These are phyloP conservation scores for Telenomus remus DNA, from an alignment of 1,140 invertebrate species.

Conservation along the genomic window DNA sequence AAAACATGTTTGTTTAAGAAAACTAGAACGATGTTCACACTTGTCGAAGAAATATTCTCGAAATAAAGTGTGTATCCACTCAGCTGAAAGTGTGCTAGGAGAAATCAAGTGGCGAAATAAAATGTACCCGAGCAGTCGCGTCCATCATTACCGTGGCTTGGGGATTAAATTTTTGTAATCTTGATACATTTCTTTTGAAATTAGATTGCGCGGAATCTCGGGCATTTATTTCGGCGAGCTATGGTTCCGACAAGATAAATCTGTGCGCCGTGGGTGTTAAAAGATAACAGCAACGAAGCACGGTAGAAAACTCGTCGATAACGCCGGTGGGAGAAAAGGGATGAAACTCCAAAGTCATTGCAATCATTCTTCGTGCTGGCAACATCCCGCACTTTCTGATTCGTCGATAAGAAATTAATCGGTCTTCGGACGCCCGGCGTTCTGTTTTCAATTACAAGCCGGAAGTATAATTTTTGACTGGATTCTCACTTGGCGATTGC, in stretches of 20 bases:
- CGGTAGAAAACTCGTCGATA: constrained; percentile 41
- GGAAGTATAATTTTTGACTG: constrained; percentile 18
- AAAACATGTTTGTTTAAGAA: too few species aligned
- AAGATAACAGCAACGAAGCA: constrained; percentile 43
- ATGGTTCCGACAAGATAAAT: constrained; percentile 52
- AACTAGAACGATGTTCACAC: background rate
- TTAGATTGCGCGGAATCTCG: constrained; percentile 48
- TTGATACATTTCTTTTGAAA: constrained; percentile 54
- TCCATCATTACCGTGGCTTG: constrained; percentile 27
- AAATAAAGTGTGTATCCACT: too few species aligned
- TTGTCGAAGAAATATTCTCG: background rate
- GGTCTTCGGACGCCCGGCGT: constrained; percentile 10
- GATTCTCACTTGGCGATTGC: constrained; percentile 3
- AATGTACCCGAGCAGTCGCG: constrained; percentile 25
- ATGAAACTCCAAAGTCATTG: constrained; percentile 56
- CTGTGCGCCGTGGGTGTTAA: constrained; percentile 50
- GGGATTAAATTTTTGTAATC: constrained; percentile 44
- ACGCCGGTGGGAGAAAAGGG: constrained; percentile 40
- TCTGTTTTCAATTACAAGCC: constrained; percentile 19
- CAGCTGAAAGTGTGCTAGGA: too few species aligned
- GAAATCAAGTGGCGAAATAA: constrained; percentile 8
- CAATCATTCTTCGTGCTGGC: constrained; percentile 35
- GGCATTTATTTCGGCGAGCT: constrained; percentile 49
- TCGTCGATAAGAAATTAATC: constrained; percentile 46
- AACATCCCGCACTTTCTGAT: constrained; percentile 14